These are phyloP conservation scores for Nycticorax nycticorax DNA, from an alignment of 2,113 vertebrate species.

Conservation along the genomic window DNA sequence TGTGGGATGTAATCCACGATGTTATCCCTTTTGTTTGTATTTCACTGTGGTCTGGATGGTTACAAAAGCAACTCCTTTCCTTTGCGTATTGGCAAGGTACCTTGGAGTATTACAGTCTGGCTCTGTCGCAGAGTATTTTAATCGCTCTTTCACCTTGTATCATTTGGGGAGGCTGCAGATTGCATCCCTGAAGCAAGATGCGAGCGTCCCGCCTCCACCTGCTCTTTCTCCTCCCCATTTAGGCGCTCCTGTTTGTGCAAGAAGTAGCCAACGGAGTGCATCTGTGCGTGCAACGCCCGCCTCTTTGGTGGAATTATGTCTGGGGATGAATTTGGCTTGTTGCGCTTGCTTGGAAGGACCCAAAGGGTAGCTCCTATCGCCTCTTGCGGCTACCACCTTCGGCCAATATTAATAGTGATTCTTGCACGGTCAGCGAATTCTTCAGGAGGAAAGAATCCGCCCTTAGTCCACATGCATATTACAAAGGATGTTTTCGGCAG, in stretches of 20 bases:
- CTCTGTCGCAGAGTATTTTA: not conserved
- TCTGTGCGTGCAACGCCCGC: rapidly evolving
- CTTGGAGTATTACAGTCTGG: not conserved
- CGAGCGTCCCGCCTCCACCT: rapidly evolving
- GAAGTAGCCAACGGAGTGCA: rapidly evolving
- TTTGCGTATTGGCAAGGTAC: rapidly evolving
- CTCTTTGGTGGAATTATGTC: not conserved
- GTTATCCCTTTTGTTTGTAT: not conserved
- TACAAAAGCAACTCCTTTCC: not conserved
- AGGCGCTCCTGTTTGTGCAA: not conserved
- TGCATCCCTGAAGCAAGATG: not conserved
- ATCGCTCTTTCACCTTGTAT: not conserved
- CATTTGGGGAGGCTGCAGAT: not conserved
- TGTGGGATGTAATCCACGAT: not conserved
- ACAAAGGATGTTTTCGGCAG: not conserved
- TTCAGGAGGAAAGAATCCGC: not conserved
- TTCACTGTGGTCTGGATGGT: not conserved
- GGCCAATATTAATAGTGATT: not conserved
- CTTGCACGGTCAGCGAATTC: slow-evolving; percentile 9
- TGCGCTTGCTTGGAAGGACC: not conserved
- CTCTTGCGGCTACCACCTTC: not conserved
- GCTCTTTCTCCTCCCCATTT: rapidly evolving
- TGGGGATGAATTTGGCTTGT: not conserved
- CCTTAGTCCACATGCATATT: not conserved
- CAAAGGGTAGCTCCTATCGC: not conserved